phyloP scores from a whole-genome alignment of 1,140 invertebrate genomes.

The Lethrus apterus region DNA sequence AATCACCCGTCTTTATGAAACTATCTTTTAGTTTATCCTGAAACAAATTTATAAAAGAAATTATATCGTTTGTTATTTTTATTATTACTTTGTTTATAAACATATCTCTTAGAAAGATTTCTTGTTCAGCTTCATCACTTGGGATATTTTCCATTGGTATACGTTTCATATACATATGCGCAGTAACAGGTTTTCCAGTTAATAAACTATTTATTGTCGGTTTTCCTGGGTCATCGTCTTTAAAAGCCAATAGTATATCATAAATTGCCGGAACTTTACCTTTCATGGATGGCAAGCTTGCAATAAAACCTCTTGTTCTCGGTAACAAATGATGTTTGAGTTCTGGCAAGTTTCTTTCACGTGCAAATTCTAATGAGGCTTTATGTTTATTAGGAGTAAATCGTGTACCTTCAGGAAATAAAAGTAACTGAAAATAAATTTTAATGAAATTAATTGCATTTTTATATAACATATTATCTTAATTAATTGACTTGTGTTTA shows the following conservation, averaged over 20 bases:
- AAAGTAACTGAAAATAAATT: conserved; percentile 59
- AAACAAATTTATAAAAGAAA: conserved; percentile 5
- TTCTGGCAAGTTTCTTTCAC: conserved; percentile 73
- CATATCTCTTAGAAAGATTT: conserved; percentile 73
- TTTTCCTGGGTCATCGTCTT: conserved; percentile 52
- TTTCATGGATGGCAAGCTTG: conserved; percentile 63
- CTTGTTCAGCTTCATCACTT: conserved; percentile 65
- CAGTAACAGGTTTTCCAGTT: conserved; percentile 65
- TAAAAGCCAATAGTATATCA: conserved; percentile 76
- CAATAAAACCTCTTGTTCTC: conserved; percentile 84
- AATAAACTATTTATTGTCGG: conserved; percentile 77
- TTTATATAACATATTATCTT: too few relatives aligned
- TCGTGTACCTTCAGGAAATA: conserved; percentile 93
- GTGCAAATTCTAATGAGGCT: conserved; percentile 80
- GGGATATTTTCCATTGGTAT: conserved; percentile 77
- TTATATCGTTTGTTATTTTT: conserved; percentile 4
- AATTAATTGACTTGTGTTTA: too few relatives aligned
- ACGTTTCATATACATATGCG: conserved; percentile 73
- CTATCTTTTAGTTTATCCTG: conserved; percentile 75
- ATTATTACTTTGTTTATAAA: conserved; percentile 71
- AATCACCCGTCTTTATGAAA: conserved; percentile 74
- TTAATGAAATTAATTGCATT: too few relatives aligned
- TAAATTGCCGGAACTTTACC: conserved; percentile 77
- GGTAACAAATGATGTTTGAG: conserved; percentile 88
- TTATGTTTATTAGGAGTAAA: conserved; percentile 84